Base-by-base conservation (phyloP, 2,113 vertebrate genomes). In the Varanus komodoensis region DNA sequence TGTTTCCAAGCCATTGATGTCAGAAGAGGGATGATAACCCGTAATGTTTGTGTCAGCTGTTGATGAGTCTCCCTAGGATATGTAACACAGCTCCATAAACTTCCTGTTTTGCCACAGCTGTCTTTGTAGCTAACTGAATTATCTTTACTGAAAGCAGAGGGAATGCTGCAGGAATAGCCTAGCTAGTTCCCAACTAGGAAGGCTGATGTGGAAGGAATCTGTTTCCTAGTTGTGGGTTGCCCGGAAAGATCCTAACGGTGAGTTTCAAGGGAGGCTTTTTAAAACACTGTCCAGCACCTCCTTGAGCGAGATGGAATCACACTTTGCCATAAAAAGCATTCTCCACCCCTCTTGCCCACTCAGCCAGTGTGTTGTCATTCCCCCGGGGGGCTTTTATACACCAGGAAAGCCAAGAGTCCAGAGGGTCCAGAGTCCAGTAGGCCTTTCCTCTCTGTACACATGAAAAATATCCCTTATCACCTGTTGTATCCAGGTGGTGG, bases 71-170 rank as follows among this genome's bases (percentile, higher is more conserved):
- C 80, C 74, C 34, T 57, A 14, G 57, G 87, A 86, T 0, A 81
- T 3, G 0, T 81, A 27, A 44, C 1, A 0, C 0, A 19, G 23
- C 34, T 69, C 17, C 0, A 0, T 6, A 87, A 89, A 38, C 34
- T 44, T 82, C 77, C 71, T 64, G 5, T 82, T 84, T 68, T 84
- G 75, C 38, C 67, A 64, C 79, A 87, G 67, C 61, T 90, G 0
- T 92, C 94, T 91, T 89, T 29, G 15, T 77, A 68, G 84, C 38
- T 48, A 48, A 48, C 80, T 74, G 91, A 75, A 86, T 84, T 73
- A 8, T 1, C 0, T 75, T 87, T 48, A 11, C 32, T 87, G 81
- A 81, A 86, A 50, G 83, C 83, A 90, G 93, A 69, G 87, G 89
- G 77, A 44, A 80, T 87, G 25, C 11, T 8, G 23, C 27, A 87